phyloP scores from a whole-genome alignment of 2,113 vertebrate genomes.

The Pedionomus torquatus region DNA sequence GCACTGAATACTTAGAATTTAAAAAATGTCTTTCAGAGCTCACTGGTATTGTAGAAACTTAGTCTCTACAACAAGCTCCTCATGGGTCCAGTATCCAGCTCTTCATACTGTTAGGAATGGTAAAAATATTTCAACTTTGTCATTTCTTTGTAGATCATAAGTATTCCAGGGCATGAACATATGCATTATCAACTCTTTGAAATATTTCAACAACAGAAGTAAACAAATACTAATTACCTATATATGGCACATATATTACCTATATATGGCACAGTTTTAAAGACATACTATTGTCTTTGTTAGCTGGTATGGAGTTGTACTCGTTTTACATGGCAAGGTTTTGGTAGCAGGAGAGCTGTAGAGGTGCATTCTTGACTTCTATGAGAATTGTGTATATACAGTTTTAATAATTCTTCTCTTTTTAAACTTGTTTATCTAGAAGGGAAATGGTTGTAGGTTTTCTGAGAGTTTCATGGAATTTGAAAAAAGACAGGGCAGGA shows the following conservation, averaged over 20 bases:
- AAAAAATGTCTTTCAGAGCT: background rate
- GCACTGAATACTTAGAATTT: background rate
- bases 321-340: background rate
- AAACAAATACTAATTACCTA: background rate
- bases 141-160: background rate
- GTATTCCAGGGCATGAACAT: background rate
- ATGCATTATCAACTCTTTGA: background rate
- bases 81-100: background rate
- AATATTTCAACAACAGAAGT: background rate
- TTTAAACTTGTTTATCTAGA: background rate
- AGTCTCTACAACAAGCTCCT: background rate
- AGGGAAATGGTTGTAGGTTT: background rate
- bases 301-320: background rate
- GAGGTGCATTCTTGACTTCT: background rate
- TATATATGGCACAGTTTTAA: background rate
- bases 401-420: background rate
- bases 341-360: background rate
- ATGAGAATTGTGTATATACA: background rate
- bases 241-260: background rate
- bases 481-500: background rate
- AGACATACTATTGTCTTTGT: background rate
- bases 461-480: background rate
- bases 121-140: background rate
- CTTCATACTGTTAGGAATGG: background rate
- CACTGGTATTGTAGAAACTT: background rate